Conservation (phyloP, 2,797 vertebrate genomes). For the Acipenser transmontanus region DNA sequence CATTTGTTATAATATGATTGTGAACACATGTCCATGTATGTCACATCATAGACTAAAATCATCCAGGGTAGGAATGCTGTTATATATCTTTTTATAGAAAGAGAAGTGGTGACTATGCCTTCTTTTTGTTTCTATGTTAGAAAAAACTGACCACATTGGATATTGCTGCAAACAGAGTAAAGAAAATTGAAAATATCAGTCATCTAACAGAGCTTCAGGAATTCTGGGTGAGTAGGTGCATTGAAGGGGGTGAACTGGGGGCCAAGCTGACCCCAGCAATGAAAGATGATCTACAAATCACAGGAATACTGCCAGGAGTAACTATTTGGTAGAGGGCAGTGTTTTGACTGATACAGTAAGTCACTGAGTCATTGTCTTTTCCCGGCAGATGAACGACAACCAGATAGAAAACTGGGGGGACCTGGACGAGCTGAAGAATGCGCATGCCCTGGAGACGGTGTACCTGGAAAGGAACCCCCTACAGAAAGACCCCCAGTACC, state of each 20-base stretch:
- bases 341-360: background rate
- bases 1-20: background rate
- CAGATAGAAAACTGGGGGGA: conserved; percentile 93
- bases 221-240: conserved; percentile 78
- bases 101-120: background rate
- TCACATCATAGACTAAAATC: background rate
- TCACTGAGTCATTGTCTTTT: conserved; percentile 1
- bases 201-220: conserved; percentile 93
- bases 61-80: background rate
- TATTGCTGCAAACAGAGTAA: conserved; percentile 90
- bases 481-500: conserved; percentile 95
- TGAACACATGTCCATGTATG: background rate
- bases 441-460: conserved; percentile 83
- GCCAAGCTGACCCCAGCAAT: no score
- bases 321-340: background rate
- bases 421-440: conserved; percentile 90
- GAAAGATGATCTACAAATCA: no score
- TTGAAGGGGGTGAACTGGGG: no score
- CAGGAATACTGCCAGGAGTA: background rate
- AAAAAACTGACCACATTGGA: conserved; percentile 96
- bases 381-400: conserved; percentile 92
- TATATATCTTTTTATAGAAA: no score
- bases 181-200: conserved; percentile 93
- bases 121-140: conserved; percentile 54
- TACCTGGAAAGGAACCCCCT: conserved; percentile 93